A percentile compares a stretch with the other conserved stretches of the same genome.
phyloP scores from a whole-genome alignment of 2,113 vertebrate species.

The Nycticebus coucang region DNA sequence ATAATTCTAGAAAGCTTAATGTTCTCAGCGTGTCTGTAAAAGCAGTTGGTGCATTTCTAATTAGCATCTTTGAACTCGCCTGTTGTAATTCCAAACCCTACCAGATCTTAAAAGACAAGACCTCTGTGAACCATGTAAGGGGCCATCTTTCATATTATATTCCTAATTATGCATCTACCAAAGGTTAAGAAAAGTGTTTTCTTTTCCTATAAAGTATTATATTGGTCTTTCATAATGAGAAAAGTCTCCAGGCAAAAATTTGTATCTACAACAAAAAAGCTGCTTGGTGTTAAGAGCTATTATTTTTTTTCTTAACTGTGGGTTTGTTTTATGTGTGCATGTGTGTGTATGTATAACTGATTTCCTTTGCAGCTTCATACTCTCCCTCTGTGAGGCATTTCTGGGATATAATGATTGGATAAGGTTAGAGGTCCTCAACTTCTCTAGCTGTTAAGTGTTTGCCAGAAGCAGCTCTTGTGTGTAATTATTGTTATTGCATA shows the following conservation, averaged over 20 bases:
- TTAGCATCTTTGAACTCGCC: slow-evolving; percentile 65
- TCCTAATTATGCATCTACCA: slow-evolving; percentile 54
- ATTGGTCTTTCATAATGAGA: not conserved
- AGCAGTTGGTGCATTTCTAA: slow-evolving; percentile 55
- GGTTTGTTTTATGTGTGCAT: slow-evolving; percentile 28
- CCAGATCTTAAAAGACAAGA: slow-evolving; percentile 30
- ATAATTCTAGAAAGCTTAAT: slow-evolving; percentile 54
- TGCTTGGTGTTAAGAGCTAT: slow-evolving; percentile 39
- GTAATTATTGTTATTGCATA: slow-evolving; percentile 16
- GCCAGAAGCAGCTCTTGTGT: slow-evolving; percentile 47
- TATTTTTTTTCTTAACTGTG: slow-evolving; percentile 60
- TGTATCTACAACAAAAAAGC: slow-evolving; percentile 48
- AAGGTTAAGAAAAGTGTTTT: slow-evolving; percentile 65
- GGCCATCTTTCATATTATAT: slow-evolving; percentile 55
- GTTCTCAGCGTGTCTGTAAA: slow-evolving; percentile 33
- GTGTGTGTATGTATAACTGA: not conserved
- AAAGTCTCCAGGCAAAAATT: slow-evolving; percentile 58
- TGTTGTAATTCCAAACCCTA: slow-evolving; percentile 59
- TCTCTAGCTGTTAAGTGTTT: slow-evolving; percentile 64
- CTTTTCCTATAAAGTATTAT: slow-evolving; percentile 57
- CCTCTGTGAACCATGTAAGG: not conserved
- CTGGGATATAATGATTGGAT: slow-evolving; percentile 53
- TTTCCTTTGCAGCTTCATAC: slow-evolving; percentile 63
- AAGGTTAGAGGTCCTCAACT: slow-evolving; percentile 58
- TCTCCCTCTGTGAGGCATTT: slow-evolving; percentile 37